These are phyloP conservation scores for Epistrophe eligans DNA, from an alignment of 2,888 invertebrate species.

Conservation along the genomic window DNA sequence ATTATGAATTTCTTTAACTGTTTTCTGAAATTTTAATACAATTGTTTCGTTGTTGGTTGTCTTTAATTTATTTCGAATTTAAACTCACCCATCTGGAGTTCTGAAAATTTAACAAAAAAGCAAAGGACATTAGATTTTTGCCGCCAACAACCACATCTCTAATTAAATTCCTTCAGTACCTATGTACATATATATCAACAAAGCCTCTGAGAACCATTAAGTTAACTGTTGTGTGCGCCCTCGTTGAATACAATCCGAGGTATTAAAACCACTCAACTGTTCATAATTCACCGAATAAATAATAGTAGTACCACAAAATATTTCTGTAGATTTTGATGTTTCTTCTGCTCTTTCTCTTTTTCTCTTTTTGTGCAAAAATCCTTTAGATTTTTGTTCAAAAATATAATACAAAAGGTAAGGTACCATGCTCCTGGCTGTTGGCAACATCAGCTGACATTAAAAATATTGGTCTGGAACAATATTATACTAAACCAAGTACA, in stretches of 20 bases:
- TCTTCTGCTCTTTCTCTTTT: too few relatives aligned
- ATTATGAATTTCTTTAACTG: not conserved
- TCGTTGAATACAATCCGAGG: constrained; percentile 8
- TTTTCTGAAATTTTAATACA: not conserved
- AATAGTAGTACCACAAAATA: constrained; percentile 37
- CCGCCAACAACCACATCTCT: not conserved
- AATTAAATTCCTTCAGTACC: constrained; percentile 25
- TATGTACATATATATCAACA: too few relatives aligned
- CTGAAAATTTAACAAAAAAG: not conserved
- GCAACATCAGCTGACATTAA: not conserved
- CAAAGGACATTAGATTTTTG: not conserved
- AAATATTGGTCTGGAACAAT: constrained; percentile 12
- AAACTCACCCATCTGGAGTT: not conserved
- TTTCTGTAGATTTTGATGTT: not conserved
- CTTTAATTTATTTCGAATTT: constrained; percentile 7
- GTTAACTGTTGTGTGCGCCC: not conserved
- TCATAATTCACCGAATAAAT: constrained; percentile 44
- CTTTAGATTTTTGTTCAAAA: constrained; percentile 12
- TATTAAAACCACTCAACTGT: constrained; percentile 47
- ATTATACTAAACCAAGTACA: not conserved
- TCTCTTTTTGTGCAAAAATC: not conserved
- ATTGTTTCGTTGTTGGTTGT: not conserved
- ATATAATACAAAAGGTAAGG: not conserved
- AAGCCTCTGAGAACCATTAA: not conserved
- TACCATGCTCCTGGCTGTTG: not conserved